phyloP scores from a whole-genome alignment of 2,888 invertebrate species.

The Andricus quercusramuli region DNA sequence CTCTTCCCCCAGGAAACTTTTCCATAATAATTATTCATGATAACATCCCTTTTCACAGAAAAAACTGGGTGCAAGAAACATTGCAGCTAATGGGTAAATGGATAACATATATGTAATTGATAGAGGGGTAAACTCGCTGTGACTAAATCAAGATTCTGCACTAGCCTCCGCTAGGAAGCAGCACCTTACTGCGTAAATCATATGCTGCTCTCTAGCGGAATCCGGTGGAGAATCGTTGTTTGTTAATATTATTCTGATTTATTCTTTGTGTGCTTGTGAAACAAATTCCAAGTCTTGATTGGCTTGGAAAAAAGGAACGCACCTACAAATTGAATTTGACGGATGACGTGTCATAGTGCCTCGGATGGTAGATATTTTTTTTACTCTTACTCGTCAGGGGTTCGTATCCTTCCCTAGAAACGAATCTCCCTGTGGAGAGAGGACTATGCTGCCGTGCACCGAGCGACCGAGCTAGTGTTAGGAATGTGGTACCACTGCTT shows the following conservation, averaged over 20 bases:
- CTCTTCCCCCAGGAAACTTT: neutral
- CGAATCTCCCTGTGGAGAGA: conserved; percentile 46
- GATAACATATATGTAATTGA: no score
- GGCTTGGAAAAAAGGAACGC: conserved; percentile 16
- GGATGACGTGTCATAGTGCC: conserved; percentile 37
- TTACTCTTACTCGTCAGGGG: conserved; percentile 23
- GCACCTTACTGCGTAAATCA: no score
- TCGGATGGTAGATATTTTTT: conserved; percentile 29
- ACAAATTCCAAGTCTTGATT: conserved; percentile 34
- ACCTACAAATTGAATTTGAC: conserved; percentile 41
- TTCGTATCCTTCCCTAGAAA: conserved; percentile 40
- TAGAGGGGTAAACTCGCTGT: no score
- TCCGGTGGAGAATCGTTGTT: no score
- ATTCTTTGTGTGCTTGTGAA: neutral
- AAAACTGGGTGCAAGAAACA: no score
- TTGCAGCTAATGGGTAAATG: no score
- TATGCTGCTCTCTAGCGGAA: no score
- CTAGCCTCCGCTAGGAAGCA: no score
- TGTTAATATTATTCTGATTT: neutral
- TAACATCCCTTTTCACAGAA: neutral
- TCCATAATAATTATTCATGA: neutral
- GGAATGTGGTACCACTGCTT: conserved; percentile 78
- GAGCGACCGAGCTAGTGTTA: conserved; percentile 75
- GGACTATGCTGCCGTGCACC: conserved; percentile 62
- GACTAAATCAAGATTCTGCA: no score